These are phyloP conservation scores for Diaphora mendica DNA, from an alignment of 2,888 invertebrate genomes.

Conservation along the genomic window DNA sequence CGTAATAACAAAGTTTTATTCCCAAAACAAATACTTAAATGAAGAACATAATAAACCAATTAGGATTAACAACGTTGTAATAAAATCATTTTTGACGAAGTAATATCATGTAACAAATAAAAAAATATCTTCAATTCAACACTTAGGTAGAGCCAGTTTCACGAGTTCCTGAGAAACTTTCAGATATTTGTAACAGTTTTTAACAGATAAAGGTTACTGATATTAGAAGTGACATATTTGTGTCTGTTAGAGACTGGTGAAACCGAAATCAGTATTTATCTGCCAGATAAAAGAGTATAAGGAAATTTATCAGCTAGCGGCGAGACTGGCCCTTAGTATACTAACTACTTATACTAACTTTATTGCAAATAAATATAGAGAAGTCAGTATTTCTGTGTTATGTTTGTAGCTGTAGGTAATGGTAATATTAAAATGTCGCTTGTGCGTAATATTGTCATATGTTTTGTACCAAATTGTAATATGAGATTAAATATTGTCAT, in stretches of 20 bases:
- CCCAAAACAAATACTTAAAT: not conserved
- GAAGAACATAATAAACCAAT: not conserved
- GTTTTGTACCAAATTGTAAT: constrained; percentile 51
- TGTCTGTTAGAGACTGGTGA: no score
- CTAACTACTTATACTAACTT: no score
- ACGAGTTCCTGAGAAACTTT: no score
- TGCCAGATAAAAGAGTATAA: no score
- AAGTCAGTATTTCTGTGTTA: not conserved
- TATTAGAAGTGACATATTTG: no score
- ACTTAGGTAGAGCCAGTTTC: no score
- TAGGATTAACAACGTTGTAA: not conserved
- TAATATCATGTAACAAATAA: not conserved
- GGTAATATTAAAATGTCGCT: not conserved
- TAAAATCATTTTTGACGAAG: not conserved
- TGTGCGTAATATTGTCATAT: constrained; percentile 7
- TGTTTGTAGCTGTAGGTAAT: not conserved
- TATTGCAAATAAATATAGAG: not conserved
- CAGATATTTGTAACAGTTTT: no score
- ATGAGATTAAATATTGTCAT: constrained; percentile 37
- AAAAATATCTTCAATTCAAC: not conserved
- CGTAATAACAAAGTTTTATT: not conserved
- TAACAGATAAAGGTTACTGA: no score
- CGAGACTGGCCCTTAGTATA: not conserved
- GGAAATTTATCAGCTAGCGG: no score
- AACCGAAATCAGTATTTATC: no score